Conservation (phyloP, 2,113 vertebrate species). For the Chitala chitala region DNA sequence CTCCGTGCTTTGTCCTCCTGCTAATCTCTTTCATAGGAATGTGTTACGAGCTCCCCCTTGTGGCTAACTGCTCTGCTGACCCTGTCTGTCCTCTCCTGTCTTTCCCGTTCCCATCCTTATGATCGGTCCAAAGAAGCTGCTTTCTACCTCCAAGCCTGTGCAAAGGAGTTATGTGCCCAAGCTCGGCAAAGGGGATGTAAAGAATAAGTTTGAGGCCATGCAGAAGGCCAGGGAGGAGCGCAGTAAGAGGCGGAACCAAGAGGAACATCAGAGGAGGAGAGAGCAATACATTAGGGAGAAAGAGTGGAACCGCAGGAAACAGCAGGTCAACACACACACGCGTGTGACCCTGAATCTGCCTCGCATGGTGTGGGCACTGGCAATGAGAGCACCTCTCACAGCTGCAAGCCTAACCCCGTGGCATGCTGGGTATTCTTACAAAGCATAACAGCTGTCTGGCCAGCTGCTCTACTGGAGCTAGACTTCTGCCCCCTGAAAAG, state of each 20-base stretch:
- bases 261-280: constrained; percentile 92
- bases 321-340: constrained; percentile 80
- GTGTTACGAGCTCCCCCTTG: background rate
- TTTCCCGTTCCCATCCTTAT: constrained; percentile 53
- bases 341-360: constrained; percentile 44
- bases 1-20: background rate
- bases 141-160: constrained; percentile 81
- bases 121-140: constrained; percentile 75
- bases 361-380: constrained; percentile 50
- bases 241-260: constrained; percentile 79
- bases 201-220: constrained; percentile 92
- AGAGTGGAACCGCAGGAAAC: constrained; percentile 88
- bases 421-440: constrained; percentile 9
- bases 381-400: background rate
- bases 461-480: background rate
- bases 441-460: background rate
- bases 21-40: background rate
- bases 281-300: constrained; percentile 94
- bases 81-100: constrained; percentile 42
- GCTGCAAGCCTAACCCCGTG: constrained; percentile 4
- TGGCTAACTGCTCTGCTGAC: background rate
- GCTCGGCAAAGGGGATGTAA: constrained; percentile 81
- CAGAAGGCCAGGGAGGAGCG: constrained; percentile 94
- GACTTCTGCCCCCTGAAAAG: background rate
- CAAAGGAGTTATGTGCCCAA: constrained; percentile 90